A percentile compares a stretch with the other conserved stretches of the same genome.
Conservation (phyloP, 2,797 vertebrate genomes). For the Eulemur coronatus region DNA sequence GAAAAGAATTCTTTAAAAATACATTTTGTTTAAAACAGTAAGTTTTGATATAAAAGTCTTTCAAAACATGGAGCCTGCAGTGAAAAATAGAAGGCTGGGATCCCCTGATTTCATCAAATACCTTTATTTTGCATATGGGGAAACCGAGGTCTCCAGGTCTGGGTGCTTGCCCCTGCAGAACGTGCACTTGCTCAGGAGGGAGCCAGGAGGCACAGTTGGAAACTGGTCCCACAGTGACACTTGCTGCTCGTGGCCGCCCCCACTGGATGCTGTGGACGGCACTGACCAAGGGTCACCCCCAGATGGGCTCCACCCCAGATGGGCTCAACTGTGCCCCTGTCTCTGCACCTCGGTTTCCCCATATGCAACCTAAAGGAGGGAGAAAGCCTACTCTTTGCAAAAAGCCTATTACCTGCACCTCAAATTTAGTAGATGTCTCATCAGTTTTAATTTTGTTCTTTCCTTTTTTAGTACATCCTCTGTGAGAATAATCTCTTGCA, state of each 20-base stretch:
- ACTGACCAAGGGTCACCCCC: background rate
- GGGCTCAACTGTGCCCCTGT: fast-evolving
- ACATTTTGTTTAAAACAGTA: too few species aligned
- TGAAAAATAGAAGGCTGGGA: too few species aligned
- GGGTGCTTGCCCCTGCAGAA: too few species aligned
- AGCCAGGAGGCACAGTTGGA: background rate
- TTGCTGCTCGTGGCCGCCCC: background rate
- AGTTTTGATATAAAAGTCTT: too few species aligned
- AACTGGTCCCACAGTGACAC: background rate
- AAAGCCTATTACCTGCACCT: background rate
- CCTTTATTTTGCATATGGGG: too few species aligned
- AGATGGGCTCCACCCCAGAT: background rate
- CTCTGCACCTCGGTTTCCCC: background rate
- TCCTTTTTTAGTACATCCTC: background rate
- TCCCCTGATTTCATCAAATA: too few species aligned
- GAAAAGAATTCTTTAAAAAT: too few species aligned
- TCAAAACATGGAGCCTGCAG: too few species aligned
- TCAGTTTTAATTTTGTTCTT: background rate
- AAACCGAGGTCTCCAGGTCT: too few species aligned
- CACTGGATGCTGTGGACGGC: background rate
- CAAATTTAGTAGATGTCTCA: fast-evolving
- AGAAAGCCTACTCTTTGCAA: background rate
- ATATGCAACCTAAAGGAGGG: background rate
- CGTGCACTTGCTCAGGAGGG: background rate
- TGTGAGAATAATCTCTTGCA: background rate